Percentiles rank a stretch among this genome's conserved stretches.
These are phyloP conservation scores for Oncopodura yosiiana DNA, from an alignment of 1,140 invertebrate species.

Conservation along the genomic window DNA sequence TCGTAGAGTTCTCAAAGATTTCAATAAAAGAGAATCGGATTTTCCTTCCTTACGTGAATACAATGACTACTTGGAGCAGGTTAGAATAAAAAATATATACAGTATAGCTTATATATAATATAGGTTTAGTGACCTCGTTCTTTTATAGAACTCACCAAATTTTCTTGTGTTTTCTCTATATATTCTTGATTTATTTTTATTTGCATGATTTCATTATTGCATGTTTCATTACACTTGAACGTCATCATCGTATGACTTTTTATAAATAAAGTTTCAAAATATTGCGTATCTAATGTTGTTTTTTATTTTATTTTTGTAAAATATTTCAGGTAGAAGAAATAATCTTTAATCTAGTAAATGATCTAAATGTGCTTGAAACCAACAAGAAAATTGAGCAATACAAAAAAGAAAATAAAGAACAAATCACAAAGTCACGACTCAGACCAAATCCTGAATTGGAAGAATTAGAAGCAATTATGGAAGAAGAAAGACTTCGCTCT, in stretches of 20 bases:
- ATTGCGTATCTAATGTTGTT: neutral
- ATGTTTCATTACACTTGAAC: neutral
- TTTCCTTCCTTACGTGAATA: conserved; percentile 69
- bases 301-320: too few relatives aligned
- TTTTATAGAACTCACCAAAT: too few relatives aligned
- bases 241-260: too few relatives aligned
- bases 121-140: too few relatives aligned
- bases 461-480: conserved; percentile 77
- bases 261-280: neutral
- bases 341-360: conserved; percentile 83
- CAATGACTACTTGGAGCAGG: conserved; percentile 82
- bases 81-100: conserved; percentile 7
- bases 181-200: too few relatives aligned
- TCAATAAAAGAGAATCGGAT: conserved; percentile 85
- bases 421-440: conserved; percentile 54
- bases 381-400: conserved; percentile 88
- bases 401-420: conserved; percentile 83
- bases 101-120: too few relatives aligned
- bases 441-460: conserved; percentile 43
- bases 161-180: too few relatives aligned
- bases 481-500: conserved; percentile 66
- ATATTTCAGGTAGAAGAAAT: conserved; percentile 64
- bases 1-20: conserved; percentile 76
- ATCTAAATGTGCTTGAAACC: conserved; percentile 79
- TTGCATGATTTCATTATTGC: neutral